Conservation (phyloP, 2,797 vertebrate species). For the Amblyopsis hoosieri region DNA sequence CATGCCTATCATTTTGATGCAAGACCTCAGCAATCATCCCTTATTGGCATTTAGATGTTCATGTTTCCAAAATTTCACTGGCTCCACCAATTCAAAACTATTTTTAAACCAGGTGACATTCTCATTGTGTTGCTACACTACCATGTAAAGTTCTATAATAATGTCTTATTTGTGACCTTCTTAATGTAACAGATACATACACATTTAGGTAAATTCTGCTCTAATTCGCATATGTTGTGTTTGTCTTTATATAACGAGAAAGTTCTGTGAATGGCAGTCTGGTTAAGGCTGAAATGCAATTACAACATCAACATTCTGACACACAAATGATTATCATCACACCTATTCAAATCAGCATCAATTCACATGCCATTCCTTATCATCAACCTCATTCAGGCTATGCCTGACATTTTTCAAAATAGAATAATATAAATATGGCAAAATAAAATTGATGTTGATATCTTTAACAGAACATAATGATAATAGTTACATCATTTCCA, state of each 20-base stretch:
- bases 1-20: conserved; percentile 66
- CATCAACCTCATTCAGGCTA: conserved; percentile 9
- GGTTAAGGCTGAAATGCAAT: conserved; percentile 29
- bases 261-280: not conserved
- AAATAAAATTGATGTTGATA: too few relatives aligned
- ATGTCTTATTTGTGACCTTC: conserved; percentile 25
- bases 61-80: conserved; percentile 52
- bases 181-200: conserved; percentile 12
- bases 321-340: conserved; percentile 13
- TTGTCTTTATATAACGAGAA: conserved; percentile 21
- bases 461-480: too few relatives aligned
- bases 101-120: conserved; percentile 57
- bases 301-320: conserved; percentile 17
- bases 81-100: conserved; percentile 58
- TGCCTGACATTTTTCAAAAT: not conserved
- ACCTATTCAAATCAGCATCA: conserved; percentile 14
- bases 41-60: conserved; percentile 64
- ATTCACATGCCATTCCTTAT: conserved; percentile 13
- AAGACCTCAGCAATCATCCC: conserved; percentile 65
- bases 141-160: conserved; percentile 20
- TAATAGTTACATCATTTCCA: too few relatives aligned
- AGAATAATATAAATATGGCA: not conserved
- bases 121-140: conserved; percentile 10
- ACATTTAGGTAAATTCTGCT: conserved; percentile 19
- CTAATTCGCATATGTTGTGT: conserved; percentile 25